Evolutionary conservation across 2,797 vertebrate genomes (phyloP).

Genomic region (Oceanodroma leucorhoa): DNA sequence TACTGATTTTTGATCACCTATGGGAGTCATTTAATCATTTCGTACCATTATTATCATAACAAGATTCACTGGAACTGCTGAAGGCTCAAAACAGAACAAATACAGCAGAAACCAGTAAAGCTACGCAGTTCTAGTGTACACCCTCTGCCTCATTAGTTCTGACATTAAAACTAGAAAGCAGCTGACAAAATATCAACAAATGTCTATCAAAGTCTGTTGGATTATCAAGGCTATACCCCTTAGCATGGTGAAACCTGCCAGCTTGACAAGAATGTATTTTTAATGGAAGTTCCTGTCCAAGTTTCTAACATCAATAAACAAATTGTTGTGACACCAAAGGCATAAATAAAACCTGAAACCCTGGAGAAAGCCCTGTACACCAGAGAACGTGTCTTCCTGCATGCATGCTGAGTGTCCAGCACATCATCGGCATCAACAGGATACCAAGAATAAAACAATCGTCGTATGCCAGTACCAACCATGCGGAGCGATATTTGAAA

Average conservation of each 20-base stretch:
- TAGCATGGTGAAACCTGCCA: background rate
- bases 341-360: background rate
- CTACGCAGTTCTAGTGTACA: background rate
- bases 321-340: background rate
- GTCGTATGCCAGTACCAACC: background rate
- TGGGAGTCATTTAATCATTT: background rate
- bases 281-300: background rate
- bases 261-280: background rate
- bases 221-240: background rate
- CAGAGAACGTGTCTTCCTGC: background rate
- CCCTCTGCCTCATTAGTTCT: background rate
- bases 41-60: background rate
- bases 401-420: background rate
- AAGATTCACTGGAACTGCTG: rapidly evolving
- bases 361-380: background rate
- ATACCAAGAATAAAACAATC: background rate
- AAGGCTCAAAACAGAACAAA: background rate
- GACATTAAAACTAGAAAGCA: background rate
- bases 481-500: background rate
- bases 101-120: background rate
- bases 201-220: background rate
- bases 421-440: background rate
- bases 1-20: background rate
- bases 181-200: background rate
- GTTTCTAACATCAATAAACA: background rate